Evolutionary conservation across 2,797 vertebrate species (phyloP), one percentile per base, ranked within the genome.

Genomic region (Gymnothorax javanicus): DNA sequence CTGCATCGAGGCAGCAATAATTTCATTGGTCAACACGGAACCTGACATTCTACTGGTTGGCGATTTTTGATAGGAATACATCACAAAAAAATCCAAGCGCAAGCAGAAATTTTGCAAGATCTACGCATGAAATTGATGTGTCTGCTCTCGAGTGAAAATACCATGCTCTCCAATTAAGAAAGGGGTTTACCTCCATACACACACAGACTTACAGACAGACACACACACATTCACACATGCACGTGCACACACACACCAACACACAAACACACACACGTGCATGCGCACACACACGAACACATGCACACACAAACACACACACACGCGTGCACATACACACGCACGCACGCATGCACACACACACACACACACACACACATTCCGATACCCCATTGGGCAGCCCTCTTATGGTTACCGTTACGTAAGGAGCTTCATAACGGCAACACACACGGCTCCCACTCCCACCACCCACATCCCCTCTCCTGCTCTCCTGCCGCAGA

Each of bases 221-320:
- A 62, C 20, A 87, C 33, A 90, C 71, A 86, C 67, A 88, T n/a
- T n/a, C n/a, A n/a, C n/a, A n/a, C n/a, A n/a, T n/a, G n/a, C n/a
- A n/a, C n/a, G n/a, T n/a, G n/a, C 87, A 75, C 60, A 83, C 75
- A 6, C 33, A 85, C 73, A 77, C 52, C 67, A 71, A 62, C 20
- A 87, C 33, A 90, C 71, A 86, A 59, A 88, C 87, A 75, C 60
- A 83, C 75, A 6, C 33, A 85, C 73, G n/a, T n/a, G n/a, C n/a
- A n/a, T n/a, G n/a, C n/a, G n/a, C n/a, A n/a, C n/a, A n/a, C n/a
- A n/a, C n/a, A n/a, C 69, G 33, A 4, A 6, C 27, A 73, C 4
- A 73, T 33, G 3, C 4, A 75, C 11, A 43, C 33, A 43, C 71
- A 75, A 2, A 43, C 27, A 43, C 12, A 75, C 3, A 75, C 71